phyloP scores from a whole-genome alignment of 2,888 invertebrate species.

The Nomada lathburiana region DNA sequence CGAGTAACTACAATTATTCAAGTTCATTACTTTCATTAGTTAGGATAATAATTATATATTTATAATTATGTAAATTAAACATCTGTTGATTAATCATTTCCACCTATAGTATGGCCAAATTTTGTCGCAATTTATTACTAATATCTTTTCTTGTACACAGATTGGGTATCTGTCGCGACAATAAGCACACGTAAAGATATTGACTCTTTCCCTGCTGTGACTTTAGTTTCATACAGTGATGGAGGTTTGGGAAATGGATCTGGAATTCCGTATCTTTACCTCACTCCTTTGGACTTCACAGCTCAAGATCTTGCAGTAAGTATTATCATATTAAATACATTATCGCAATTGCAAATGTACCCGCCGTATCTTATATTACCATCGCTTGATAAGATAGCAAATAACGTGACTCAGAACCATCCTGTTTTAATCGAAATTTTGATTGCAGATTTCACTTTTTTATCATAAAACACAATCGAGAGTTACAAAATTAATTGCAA shows the following conservation, averaged over 20 bases:
- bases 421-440: neutral
- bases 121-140: neutral
- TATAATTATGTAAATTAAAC: too few relatives aligned
- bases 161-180: constrained; percentile 90
- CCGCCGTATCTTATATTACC: neutral
- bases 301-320: constrained; percentile 88
- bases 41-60: too few relatives aligned
- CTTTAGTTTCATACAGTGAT: constrained; percentile 90
- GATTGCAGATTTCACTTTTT: neutral
- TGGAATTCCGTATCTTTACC: constrained; percentile 90
- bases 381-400: constrained; percentile 30
- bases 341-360: neutral
- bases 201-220: constrained; percentile 88
- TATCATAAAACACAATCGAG: neutral
- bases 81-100: neutral
- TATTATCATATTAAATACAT: constrained; percentile 38
- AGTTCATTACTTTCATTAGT: too few relatives aligned
- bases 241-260: constrained; percentile 89
- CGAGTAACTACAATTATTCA: too few relatives aligned
- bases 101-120: neutral
- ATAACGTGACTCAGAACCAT: neutral
- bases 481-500: neutral
- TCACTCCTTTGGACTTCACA: constrained; percentile 90
- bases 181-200: constrained; percentile 87
- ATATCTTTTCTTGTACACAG: constrained; percentile 83